Evolutionary conservation across 1,140 invertebrate genomes (phyloP).

Genomic region (Drosophila tropicalis): DNA sequence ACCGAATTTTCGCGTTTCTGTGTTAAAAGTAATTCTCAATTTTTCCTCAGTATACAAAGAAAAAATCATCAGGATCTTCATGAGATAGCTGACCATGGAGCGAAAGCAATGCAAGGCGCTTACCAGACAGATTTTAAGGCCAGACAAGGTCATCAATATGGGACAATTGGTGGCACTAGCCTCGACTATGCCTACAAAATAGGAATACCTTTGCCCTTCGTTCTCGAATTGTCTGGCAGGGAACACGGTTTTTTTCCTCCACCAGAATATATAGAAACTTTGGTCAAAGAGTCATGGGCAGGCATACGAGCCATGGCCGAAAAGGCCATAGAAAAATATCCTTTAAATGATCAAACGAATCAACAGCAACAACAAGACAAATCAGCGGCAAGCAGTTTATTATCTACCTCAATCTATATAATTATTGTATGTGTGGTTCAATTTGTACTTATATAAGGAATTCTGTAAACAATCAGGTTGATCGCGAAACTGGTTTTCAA

Average conservation of each 20-base stretch:
- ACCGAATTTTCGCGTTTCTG: no score
- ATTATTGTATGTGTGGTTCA: background rate
- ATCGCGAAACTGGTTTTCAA: no score
- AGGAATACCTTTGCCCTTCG: slow-evolving; percentile 48
- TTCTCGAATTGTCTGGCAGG: slow-evolving; percentile 44
- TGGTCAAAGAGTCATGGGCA: slow-evolving; percentile 43
- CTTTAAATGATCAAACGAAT: background rate
- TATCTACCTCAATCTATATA: background rate
- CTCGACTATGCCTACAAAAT: slow-evolving; percentile 45
- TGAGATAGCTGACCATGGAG: slow-evolving; percentile 37
- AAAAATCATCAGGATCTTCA: slow-evolving; percentile 18
- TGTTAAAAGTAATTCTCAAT: background rate
- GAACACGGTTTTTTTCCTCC: slow-evolving; percentile 40
- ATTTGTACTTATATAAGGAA: background rate
- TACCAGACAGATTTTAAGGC: slow-evolving; percentile 22
- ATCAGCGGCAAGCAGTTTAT: background rate
- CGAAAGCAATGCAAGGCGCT: background rate
- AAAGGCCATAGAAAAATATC: slow-evolving; percentile 49
- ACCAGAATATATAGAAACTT: background rate
- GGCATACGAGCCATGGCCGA: slow-evolving; percentile 44
- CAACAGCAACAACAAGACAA: no score
- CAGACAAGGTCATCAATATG: slow-evolving; percentile 8
- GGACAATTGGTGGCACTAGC: slow-evolving; percentile 51
- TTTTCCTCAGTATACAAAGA: slow-evolving; percentile 11
- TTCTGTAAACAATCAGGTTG: background rate